Conservation (phyloP, 35 echinoderm and acorn worm genomes). For the Diadema setosum region DNA sequence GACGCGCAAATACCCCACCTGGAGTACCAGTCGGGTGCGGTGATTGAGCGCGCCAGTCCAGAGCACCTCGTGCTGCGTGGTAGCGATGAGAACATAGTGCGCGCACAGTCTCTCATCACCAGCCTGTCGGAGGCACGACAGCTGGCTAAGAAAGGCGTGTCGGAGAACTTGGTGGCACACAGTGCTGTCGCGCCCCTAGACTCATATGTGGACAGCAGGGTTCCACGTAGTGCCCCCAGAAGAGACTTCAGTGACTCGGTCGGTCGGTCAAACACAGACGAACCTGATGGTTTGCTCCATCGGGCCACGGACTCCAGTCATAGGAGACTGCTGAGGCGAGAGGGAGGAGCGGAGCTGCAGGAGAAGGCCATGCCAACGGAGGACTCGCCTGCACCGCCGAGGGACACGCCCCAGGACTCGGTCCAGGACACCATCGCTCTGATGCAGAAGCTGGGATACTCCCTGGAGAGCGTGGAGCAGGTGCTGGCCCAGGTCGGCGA, state of each 20-base stretch:
- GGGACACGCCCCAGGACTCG: neutral
- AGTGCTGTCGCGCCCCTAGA: neutral
- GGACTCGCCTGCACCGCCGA: neutral
- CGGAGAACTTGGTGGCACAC: neutral
- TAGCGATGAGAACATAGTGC: neutral
- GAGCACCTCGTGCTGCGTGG: neutral
- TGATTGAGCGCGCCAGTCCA: neutral
- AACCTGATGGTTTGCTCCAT: neutral
- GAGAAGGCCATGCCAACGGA: neutral
- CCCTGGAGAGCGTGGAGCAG: conserved; percentile 23
- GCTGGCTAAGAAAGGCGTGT: neutral
- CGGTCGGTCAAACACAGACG: neutral
- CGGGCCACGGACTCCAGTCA: neutral
- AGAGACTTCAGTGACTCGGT: neutral
- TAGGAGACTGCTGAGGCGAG: neutral
- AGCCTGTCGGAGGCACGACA: neutral
- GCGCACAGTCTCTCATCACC: conserved; percentile 11
- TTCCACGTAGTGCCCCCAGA: neutral
- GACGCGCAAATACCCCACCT: neutral
- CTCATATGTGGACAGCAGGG: neutral
- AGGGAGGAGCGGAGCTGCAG: neutral
- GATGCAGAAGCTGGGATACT: conserved; percentile 61
- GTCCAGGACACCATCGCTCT: neutral
- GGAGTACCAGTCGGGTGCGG: neutral
- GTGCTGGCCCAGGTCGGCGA: conserved; percentile 45